phyloP scores from a whole-genome alignment of 2,797 vertebrate genomes.

The Tapera naevia region DNA sequence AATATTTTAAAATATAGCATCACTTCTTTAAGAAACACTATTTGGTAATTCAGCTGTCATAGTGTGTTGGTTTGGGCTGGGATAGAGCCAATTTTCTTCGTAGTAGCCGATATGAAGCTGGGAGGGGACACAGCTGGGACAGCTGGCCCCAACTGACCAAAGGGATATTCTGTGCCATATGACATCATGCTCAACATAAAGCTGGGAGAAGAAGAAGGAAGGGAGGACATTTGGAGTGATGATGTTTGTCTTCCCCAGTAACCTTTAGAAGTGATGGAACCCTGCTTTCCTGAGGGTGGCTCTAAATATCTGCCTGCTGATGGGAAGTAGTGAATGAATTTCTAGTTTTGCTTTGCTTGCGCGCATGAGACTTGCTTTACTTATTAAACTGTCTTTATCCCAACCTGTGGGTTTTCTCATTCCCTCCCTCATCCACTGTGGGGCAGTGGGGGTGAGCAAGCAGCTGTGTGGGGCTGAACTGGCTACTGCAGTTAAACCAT shows the following conservation, averaged over 20 bases:
- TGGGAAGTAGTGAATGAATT: neutral
- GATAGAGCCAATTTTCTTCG: neutral
- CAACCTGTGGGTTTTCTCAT: accelerated
- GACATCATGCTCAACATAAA: accelerated
- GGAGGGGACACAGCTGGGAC: neutral
- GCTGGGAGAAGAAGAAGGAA: neutral
- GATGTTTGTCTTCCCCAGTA: accelerated
- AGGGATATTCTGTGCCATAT: neutral
- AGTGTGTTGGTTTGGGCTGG: neutral
- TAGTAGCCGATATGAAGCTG: accelerated
- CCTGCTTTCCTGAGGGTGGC: neutral
- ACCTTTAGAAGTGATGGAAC: accelerated
- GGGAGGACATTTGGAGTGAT: accelerated
- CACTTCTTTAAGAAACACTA: neutral
- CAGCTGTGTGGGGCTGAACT: neutral
- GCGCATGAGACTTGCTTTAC: accelerated
- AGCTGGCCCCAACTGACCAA: neutral
- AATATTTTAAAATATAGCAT: neutral
- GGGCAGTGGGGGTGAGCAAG: accelerated
- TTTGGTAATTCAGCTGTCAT: neutral
- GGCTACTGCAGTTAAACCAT: accelerated
- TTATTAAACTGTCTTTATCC: neutral
- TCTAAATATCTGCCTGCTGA: accelerated
- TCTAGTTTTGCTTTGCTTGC: neutral
- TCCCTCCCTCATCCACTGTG: neutral